These are phyloP conservation scores for Molossus alvarezi DNA, from an alignment of 2,797 vertebrate genomes.

Conservation along the genomic window DNA sequence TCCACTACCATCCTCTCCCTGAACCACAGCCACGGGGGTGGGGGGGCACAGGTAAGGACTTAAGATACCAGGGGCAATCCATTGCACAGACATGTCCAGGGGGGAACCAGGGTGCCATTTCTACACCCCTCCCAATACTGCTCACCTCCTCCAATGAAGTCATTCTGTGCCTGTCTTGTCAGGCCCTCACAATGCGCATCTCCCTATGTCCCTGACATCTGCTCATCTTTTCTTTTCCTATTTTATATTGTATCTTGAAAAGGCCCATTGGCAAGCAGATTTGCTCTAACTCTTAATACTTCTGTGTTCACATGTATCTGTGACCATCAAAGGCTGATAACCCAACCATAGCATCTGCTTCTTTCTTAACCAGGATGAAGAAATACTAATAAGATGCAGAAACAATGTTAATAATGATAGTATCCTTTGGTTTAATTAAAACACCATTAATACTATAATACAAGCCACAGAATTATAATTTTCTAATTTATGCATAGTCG, in stretches of 20 bases:
- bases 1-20: neutral
- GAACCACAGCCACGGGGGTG: neutral
- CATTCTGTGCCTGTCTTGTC: neutral
- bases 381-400: slow-evolving; percentile 29
- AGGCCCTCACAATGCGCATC: neutral
- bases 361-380: slow-evolving; percentile 65
- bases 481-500: slow-evolving; percentile 38
- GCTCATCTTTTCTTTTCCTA: neutral
- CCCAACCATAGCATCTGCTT: neutral
- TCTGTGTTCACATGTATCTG: slow-evolving; percentile 29
- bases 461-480: slow-evolving; percentile 13
- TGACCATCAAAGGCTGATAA: slow-evolving; percentile 38
- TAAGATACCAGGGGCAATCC: neutral
- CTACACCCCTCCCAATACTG: neutral
- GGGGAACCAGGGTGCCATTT: neutral
- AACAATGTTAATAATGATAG: slow-evolving; percentile 46
- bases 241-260: slow-evolving; percentile 65
- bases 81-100: neutral
- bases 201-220: neutral
- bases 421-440: slow-evolving; percentile 62
- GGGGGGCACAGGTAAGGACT: neutral
- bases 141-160: neutral
- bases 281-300: neutral
- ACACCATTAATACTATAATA: slow-evolving; percentile 35
- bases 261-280: slow-evolving; percentile 5